phyloP scores from a whole-genome alignment of 2,888 invertebrate genomes.

The Stratiomys singularior region DNA sequence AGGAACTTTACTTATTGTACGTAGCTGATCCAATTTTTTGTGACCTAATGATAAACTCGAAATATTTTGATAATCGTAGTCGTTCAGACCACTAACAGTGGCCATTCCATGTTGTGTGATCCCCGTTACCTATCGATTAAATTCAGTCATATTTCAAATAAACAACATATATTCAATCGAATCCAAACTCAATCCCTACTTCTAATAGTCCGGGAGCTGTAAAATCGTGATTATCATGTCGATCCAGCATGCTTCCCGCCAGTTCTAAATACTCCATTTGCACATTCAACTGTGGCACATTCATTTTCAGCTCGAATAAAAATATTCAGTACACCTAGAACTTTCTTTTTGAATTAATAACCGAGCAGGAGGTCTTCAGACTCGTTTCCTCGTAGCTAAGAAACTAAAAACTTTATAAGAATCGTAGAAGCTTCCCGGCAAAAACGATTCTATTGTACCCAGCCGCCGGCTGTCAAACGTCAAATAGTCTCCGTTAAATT shows the following conservation, averaged over 20 bases:
- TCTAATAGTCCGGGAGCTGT: conserved; percentile 61
- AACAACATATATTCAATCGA: background rate
- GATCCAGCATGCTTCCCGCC: conserved; percentile 83
- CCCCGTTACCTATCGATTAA: conserved; percentile 69
- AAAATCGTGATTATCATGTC: conserved; percentile 67
- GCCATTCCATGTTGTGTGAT: conserved; percentile 76
- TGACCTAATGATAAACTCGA: conserved; percentile 76
- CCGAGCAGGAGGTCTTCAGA: too few species aligned
- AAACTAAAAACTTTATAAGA: too few species aligned
- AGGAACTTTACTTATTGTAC: conserved; percentile 84
- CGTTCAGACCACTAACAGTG: conserved; percentile 89
- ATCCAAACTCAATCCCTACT: conserved; percentile 55
- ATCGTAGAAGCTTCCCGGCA: too few species aligned
- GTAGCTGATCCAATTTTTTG: conserved; percentile 79
- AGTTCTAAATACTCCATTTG: conserved; percentile 77
- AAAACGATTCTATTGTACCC: background rate
- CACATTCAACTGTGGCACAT: conserved; percentile 45
- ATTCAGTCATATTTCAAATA: too few species aligned
- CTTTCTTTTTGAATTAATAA: too few species aligned
- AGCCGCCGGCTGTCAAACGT: background rate
- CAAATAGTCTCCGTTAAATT: conserved; percentile 24
- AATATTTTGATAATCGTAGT: conserved; percentile 89
- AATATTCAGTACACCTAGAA: background rate
- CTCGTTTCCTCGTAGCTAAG: too few species aligned
- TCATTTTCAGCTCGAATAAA: background rate